Percentiles rank a stretch among this genome's conserved stretches.
Evolutionary conservation across 2,113 vertebrate species (phyloP).

Genomic region (Chaenogobius annularis): DNA sequence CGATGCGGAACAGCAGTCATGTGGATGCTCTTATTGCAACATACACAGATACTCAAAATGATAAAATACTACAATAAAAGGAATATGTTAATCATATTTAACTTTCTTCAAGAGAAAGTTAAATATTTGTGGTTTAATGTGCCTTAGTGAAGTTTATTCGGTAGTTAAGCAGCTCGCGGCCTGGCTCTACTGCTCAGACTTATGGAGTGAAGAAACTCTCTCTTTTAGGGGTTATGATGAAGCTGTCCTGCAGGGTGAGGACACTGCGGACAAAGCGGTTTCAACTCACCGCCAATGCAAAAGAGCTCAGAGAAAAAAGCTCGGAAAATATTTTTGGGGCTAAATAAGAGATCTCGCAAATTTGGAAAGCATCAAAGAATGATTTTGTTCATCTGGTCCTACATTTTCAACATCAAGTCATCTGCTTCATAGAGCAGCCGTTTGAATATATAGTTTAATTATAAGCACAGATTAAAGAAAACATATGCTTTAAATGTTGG

Average conservation of each 20-base stretch:
- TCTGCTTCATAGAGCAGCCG: too few relatives aligned
- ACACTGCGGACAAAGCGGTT: conserved; percentile 25
- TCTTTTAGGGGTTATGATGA: conserved; percentile 44
- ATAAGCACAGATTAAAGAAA: too few relatives aligned
- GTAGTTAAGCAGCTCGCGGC: conserved; percentile 43
- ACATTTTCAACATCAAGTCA: neutral
- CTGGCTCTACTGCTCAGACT: conserved; percentile 57
- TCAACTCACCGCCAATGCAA: conserved; percentile 11
- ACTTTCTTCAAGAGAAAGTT: neutral
- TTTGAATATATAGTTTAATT: too few relatives aligned
- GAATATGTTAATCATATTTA: neutral
- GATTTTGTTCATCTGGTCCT: neutral
- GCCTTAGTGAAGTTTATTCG: conserved; percentile 2
- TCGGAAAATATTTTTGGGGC: neutral
- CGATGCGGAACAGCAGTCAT: conserved; percentile 6
- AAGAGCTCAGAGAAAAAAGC: neutral
- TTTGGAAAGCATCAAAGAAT: neutral
- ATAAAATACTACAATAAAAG: neutral
- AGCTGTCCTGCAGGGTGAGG: conserved; percentile 34
- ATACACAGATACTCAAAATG: neutral
- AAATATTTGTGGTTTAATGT: neutral
- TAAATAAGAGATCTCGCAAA: neutral
- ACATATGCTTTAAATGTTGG: too few relatives aligned
- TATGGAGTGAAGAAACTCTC: conserved; percentile 49
- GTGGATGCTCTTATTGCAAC: conserved; percentile 31